Conservation (phyloP, 2,888 invertebrate genomes). For the Cerceris ruficornis region DNA sequence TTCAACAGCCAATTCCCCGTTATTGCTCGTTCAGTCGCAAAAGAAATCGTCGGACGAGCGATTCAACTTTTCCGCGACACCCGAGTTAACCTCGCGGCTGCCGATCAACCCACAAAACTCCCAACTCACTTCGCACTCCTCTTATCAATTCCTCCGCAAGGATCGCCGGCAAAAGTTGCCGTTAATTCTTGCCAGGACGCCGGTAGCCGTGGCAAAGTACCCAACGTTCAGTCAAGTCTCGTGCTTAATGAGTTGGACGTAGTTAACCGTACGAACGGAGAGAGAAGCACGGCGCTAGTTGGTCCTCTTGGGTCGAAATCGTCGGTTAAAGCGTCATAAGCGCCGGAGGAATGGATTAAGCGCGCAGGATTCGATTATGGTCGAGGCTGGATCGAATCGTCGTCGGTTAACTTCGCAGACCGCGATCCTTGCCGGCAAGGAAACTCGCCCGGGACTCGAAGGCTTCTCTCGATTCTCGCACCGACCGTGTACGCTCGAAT, state of each 20-base stretch:
- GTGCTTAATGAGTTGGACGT: conserved; percentile 5
- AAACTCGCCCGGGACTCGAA: conserved; percentile 71
- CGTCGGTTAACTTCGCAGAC: conserved; percentile 73
- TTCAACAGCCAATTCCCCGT: too few relatives aligned
- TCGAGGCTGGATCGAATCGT: conserved; percentile 67
- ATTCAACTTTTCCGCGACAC: too few relatives aligned
- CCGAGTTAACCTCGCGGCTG: too few relatives aligned
- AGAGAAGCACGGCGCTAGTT: conserved; percentile 20
- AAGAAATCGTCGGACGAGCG: too few relatives aligned
- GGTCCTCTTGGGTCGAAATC: conserved; percentile 21
- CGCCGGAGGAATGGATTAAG: conserved; percentile 54
- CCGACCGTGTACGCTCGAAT: conserved; percentile 66
- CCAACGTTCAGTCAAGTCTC: not conserved
- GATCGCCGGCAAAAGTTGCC: too few relatives aligned
- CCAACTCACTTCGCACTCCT: too few relatives aligned
- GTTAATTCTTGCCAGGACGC: too few relatives aligned
- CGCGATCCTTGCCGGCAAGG: conserved; percentile 68
- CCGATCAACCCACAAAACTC: too few relatives aligned
- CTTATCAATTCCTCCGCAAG: not conserved
- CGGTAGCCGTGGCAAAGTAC: too few relatives aligned
- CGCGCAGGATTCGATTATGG: conserved; percentile 69
- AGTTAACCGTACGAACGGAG: conserved; percentile 2
- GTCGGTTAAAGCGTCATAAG: conserved; percentile 44
- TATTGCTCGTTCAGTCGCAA: too few relatives aligned
- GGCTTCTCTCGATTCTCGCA: conserved; percentile 58